These are phyloP conservation scores for Rhineura floridana DNA, from an alignment of 2,113 vertebrate species.

Conservation along the genomic window DNA sequence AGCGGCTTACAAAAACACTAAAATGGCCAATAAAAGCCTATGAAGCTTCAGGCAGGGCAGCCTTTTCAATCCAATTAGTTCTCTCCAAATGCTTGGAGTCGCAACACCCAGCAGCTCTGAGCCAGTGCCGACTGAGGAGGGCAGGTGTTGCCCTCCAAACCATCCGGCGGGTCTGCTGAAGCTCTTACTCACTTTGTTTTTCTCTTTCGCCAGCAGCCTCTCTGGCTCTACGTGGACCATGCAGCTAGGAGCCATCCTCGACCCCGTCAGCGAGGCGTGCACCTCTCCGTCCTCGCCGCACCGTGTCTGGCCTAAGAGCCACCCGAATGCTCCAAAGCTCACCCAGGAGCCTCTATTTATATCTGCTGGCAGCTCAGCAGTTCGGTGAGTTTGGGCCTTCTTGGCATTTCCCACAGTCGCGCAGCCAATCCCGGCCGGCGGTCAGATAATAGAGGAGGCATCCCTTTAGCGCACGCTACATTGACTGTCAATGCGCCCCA, in stretches of 20 bases:
- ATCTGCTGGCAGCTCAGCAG: neutral
- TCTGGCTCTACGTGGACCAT: constrained; percentile 55
- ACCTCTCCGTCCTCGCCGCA: neutral
- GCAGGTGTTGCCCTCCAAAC: too few species aligned
- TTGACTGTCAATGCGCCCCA: constrained; percentile 58
- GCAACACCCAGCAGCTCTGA: too few species aligned
- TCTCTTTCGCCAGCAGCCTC: constrained; percentile 66
- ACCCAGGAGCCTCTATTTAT: constrained; percentile 57
- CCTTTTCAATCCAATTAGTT: too few species aligned
- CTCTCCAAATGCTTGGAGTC: too few species aligned
- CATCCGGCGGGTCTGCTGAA: neutral
- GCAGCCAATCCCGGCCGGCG: constrained; percentile 63
- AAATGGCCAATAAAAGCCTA: too few species aligned
- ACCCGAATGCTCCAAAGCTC: neutral
- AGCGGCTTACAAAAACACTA: too few species aligned
- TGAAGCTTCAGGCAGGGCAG: too few species aligned
- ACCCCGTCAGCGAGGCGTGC: neutral
- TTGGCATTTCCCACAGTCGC: constrained; percentile 71
- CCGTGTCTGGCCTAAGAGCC: neutral
- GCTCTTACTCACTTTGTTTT: constrained; percentile 65
- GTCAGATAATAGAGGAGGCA: constrained; percentile 59
- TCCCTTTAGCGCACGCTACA: constrained; percentile 58
- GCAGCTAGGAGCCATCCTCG: constrained; percentile 60
- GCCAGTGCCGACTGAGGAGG: too few species aligned
- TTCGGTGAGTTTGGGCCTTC: constrained; percentile 50